Evolutionary conservation across 1,140 invertebrate genomes (phyloP), one percentile per base, ranked within the genome.

Genomic region (Penaeus vannamei): DNA sequence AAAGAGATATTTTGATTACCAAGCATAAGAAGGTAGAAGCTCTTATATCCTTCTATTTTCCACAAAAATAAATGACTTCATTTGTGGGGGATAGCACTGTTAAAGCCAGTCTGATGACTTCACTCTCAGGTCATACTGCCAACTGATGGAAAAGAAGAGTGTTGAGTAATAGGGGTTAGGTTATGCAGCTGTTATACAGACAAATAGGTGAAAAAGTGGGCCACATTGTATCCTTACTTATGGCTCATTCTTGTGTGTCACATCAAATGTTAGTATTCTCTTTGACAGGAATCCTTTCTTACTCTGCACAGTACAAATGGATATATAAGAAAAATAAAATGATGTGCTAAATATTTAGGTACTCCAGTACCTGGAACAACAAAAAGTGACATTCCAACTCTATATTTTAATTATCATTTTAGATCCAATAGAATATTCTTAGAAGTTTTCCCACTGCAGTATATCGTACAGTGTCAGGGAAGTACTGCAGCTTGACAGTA

Each of bases 291-390:
- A 84, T 84, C 83, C 83, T 84, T 66, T 84, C 83, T 84, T 84
- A 84, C 83, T 84, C 83, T 84, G 83, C 83, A 84, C 83, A 84
- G 83, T 84, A 84, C 83, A 84, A 84, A 84, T 84, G 72, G 29
- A 76, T 32, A 32, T 76, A 76, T 76, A 76, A 32, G 72, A 84
- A 84, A 66, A 32, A 84, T 32, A 62, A 26, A 72, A 72, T 64
- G 69, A 84, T 84, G 83, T 84, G 83, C 83, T 84, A 84, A 84
- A 84, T 84, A 84, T 84, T 84, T 84, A 84, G 83, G 83, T 84
- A 84, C 62, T 84, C 64, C 61, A 84, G 69, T 84, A 84, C 83
- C 83, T 66, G 32, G 64, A 64, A 64, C 64, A 84, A 82, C 46
- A 84, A 61, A 84, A 66, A 84, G 83, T 84, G 83, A 84, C 83